Base-by-base conservation (phyloP, 1,140 invertebrate species). In the Orchesella cincta region DNA sequence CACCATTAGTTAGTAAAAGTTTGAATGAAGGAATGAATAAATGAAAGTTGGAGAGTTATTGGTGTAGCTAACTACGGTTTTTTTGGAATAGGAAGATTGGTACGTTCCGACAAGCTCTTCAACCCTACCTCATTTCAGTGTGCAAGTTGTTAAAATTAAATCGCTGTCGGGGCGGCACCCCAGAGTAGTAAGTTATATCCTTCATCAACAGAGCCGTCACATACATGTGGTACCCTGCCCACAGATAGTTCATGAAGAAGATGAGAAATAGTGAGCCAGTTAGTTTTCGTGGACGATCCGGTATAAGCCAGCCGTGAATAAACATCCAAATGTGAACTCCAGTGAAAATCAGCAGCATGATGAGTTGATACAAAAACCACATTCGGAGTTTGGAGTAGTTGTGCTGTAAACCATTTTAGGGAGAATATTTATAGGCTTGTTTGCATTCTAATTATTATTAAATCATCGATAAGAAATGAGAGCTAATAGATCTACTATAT, bases 231-330 rank as follows among this genome's bases (percentile, higher is more conserved):
- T 67, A 73, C 1, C 71, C 71, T 46, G 16, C 14, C 71, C 71
- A 73, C 28, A 73, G 46, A 35, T 73, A 73, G 26, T 73, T 73
- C 34, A 73, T 36, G 28, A 73, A 73, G 46, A 73, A 73, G 34
- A 31, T 31, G 71, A 73, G 29, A 29, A 73, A 73, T 35, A 73
- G 26, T n/a, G 71, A 73, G 8, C 71, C 71, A 46, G 29, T 46
- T 3, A 73, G 3, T 39, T 73, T 73, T 39, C 71, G 18, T 3
- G 71, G 71, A 8, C 71, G 71, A 73, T 73, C 71, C 2, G 71
- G 71, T 18, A 73, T 20, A 26, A 73, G 29, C 71, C 71, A 73
- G 26, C 71, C 71, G 39, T 73, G 29, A 29, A 73, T 23, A 28
- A 73, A 73, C 71, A 73, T 73, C 71, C 71, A 73, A 1, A 73